Base-by-base conservation (phyloP, 2,797 vertebrate species). In the Acanthopagrus latus region DNA sequence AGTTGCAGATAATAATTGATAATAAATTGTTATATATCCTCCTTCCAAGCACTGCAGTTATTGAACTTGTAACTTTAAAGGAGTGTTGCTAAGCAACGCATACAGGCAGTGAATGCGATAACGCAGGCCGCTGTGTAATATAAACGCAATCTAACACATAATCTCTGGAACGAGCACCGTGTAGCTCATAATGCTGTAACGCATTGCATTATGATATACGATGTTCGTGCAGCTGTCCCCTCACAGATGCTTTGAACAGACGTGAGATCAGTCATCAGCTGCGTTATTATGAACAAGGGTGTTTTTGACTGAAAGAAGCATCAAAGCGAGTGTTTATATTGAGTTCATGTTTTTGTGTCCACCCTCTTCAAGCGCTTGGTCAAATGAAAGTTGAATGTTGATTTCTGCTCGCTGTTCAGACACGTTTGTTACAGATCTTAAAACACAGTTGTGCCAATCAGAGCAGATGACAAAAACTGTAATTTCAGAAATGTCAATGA, bases 51-150 rank as follows among this genome's bases (percentile, higher is more conserved):
- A 74, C 69, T n/a, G 55, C 54, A 48, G 47, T 65, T 48, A 29
- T 64, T 70, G 23, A 55, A 56, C 7, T 13, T 27, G 20, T 64
- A 33, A 64, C 29, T 63, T 20, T 44, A 69, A 59, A 54, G 58
- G 6, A 46, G 50, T 17, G 77, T 85, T 85, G 78, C 71, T 67
- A 74, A 76, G 75, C 70, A 76, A 83, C 86, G 78, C 50, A 72
- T 62, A 8, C 29, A 63, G 29, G 9, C 6, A 1, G 27, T 25
- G 18, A 21, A 73, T 46, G 23, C 41, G 56, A 60, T 71, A 46
- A 29, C 59, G 65, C 55, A 17, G 17, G 47, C 23, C 20, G n/a
- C 25, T 18, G 7, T 81, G 27, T n/a, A 69, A 27, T 13, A 29
- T 29, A 67, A 67, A 46, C 51, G n/a, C 10, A 60, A 51, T 70